Conservation (phyloP, 1,140 invertebrate species). For the Drosophila carrolli region DNA sequence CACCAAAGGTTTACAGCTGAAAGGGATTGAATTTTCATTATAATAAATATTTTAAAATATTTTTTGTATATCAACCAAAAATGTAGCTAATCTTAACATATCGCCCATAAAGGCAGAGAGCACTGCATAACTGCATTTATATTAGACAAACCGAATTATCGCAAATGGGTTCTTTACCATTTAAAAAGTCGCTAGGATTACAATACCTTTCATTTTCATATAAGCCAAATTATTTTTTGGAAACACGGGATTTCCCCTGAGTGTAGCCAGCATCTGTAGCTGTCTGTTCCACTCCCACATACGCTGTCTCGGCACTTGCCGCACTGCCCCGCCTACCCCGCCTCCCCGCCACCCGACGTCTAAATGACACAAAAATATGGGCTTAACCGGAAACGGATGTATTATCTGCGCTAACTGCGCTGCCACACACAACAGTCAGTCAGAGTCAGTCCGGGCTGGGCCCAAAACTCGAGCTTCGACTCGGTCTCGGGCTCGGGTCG, state of each 20-base stretch:
- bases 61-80: too few relatives aligned
- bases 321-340: constrained; percentile 1
- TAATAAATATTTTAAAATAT: too few relatives aligned
- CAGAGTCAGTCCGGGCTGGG: constrained; percentile 40
- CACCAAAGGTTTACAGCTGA: too few relatives aligned
- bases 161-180: too few relatives aligned
- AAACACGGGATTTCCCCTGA: background rate
- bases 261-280: constrained; percentile 75
- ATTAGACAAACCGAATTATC: too few relatives aligned
- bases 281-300: constrained; percentile 70
- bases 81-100: too few relatives aligned
- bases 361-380: constrained; percentile 84
- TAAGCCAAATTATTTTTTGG: too few relatives aligned
- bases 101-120: too few relatives aligned
- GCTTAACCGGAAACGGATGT: constrained; percentile 85
- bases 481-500: constrained; percentile 61
- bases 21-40: too few relatives aligned
- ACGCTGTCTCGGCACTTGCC: constrained; percentile 21
- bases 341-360: constrained; percentile 9
- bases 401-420: constrained; percentile 85
- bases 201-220: too few relatives aligned
- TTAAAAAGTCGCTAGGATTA: too few relatives aligned
- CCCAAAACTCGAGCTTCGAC: constrained; percentile 37
- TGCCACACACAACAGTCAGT: constrained; percentile 52
- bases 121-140: too few relatives aligned